phyloP scores from a whole-genome alignment of 2,113 vertebrate species.

The Aleadryas rufinucha region DNA sequence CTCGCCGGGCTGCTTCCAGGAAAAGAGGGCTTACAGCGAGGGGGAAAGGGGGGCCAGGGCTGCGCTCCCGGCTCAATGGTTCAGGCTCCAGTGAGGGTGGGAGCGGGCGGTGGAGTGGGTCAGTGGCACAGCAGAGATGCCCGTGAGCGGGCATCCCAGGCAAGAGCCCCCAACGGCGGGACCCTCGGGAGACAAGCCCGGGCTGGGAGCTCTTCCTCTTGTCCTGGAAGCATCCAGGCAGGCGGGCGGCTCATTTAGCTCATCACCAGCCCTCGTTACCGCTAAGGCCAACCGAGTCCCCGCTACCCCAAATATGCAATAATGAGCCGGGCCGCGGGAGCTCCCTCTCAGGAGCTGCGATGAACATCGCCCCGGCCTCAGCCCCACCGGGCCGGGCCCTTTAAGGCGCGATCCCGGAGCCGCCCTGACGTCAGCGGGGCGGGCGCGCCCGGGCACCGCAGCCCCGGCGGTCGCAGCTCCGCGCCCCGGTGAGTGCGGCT shows the following conservation, averaged over 20 bases:
- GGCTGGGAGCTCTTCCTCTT: not conserved
- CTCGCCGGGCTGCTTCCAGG: conserved; percentile 32
- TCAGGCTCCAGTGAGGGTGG: not conserved
- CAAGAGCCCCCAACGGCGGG: not conserved
- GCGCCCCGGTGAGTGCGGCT: not conserved
- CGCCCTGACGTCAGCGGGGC: conserved; percentile 32
- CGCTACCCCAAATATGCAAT: not conserved
- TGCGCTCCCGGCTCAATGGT: not conserved
- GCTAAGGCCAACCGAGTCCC: not conserved
- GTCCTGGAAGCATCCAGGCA: not conserved
- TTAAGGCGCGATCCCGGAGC: conserved; percentile 30
- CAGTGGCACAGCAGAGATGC: not conserved
- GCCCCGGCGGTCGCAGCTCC: not conserved
- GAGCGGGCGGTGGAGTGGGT: not conserved
- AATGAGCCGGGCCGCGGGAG: not conserved
- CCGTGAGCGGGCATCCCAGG: not conserved
- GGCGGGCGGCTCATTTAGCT: not conserved
- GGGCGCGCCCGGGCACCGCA: conserved; percentile 9
- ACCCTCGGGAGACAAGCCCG: not conserved
- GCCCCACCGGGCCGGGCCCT: not conserved
- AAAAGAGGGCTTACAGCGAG: not conserved
- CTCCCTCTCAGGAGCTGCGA: not conserved
- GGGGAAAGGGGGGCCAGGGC: not conserved
- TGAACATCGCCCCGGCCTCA: not conserved
- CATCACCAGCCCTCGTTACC: not conserved